Percentiles rank a stretch among this genome's conserved stretches.
These are phyloP conservation scores for Harpagoxenus sublaevis DNA, from an alignment of 2,888 invertebrate genomes.

Conservation along the genomic window DNA sequence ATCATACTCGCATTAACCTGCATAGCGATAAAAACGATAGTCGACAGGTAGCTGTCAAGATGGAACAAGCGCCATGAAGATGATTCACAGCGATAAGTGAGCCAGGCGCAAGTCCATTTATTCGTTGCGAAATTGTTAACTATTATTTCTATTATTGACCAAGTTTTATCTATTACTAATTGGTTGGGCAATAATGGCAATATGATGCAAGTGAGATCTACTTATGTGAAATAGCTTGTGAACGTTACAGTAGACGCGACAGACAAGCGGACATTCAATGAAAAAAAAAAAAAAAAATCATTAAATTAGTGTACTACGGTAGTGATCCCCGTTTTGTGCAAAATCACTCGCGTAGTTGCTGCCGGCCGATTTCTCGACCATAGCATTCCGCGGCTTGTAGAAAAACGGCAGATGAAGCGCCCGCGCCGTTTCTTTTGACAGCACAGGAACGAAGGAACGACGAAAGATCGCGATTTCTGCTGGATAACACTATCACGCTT, in stretches of 20 bases:
- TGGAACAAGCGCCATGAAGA: conserved; percentile 62
- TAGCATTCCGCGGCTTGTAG: conserved; percentile 50
- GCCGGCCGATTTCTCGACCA: conserved; percentile 50
- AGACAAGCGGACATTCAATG: neutral
- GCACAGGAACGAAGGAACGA: conserved; percentile 48
- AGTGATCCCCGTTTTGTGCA: conserved; percentile 25
- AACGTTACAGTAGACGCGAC: neutral
- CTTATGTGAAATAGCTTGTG: neutral
- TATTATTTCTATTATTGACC: neutral
- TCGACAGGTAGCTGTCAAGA: conserved; percentile 63
- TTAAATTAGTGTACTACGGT: neutral
- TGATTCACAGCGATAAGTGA: conserved; percentile 71
- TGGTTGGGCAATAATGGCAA: neutral
- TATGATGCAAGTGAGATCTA: neutral
- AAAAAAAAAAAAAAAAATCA: neutral
- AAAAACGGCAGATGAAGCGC: conserved; percentile 59
- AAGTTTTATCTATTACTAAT: neutral
- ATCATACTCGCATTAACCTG: conserved; percentile 56
- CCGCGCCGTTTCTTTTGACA: conserved; percentile 62
- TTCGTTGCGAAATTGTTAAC: conserved; percentile 28
- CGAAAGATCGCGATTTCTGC: conserved; percentile 50
- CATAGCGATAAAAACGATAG: conserved; percentile 65
- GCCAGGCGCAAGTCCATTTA: conserved; percentile 17
- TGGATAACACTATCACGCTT: conserved; percentile 48
- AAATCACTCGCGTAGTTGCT: conserved; percentile 59